Base-by-base conservation (phyloP, 2,888 invertebrate species). In the Liposcelis brunnea region DNA sequence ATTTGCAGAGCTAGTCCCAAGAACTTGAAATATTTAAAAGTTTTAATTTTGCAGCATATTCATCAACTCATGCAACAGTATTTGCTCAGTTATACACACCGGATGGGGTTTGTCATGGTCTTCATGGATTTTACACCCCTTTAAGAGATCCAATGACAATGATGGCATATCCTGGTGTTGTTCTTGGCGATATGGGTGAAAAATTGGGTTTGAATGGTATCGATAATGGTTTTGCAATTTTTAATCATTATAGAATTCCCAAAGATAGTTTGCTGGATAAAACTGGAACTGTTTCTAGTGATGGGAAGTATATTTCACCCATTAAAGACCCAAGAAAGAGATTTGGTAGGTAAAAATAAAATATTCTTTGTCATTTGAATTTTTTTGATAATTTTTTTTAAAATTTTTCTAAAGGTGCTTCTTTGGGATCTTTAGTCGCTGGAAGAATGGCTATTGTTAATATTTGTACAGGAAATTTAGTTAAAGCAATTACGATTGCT, bases 161-260 rank as follows among this genome's bases (percentile, higher is more conserved):
- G 37, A 44, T 52, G 15, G 55, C 62, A 2, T 58, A 53, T 49
- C 67, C 69, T 2, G 70, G 71, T 2, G 60, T 72, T 7, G 58
- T 62, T 8, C 65, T 71, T 14, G 70, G 70, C 1, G 71, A 72
- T 50, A 68, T 71, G 68, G 71, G 72, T 3, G 63, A 64, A 48
- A 72, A 72, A 54, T 54, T 68, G 16, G 71, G 70, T 6, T 61
- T 66, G 44, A 67, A 71, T 55, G 70, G 68, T 2, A 49, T 71
- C 11, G 72, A 72, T 52, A 72, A 72, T 57, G 72, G 72, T 64
- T 67, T 68, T 53, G 53, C 63, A 50, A 53, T 61, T 18, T 66
- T 69, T 52, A 59, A 66, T 54, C 58, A 65, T 44, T 62, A 64
- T 49, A 54, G 65, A 42, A 63, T 70, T 35, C 67, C 68, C 1